These are phyloP conservation scores for Dorcus parallelipipedus DNA, from an alignment of 2,888 invertebrate genomes.

Conservation along the genomic window DNA sequence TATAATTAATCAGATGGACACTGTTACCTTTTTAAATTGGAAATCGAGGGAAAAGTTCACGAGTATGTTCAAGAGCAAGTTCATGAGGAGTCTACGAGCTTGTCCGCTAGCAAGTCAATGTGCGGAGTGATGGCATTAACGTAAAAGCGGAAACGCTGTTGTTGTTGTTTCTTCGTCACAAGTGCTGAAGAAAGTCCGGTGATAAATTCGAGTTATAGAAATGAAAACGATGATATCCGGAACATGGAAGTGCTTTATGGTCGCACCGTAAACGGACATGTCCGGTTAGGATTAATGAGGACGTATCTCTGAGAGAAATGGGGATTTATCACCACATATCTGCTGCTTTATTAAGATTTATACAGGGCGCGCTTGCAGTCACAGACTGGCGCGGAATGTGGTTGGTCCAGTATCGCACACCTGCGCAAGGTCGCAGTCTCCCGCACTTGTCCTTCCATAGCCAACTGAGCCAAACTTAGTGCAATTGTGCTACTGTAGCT, in stretches of 20 bases:
- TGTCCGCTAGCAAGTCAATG: neutral
- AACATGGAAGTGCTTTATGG: slow-evolving; percentile 52
- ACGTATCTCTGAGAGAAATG: slow-evolving; percentile 51
- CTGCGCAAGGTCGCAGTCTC: slow-evolving; percentile 31
- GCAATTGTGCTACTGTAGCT: too few species aligned
- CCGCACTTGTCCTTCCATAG: slow-evolving; percentile 19
- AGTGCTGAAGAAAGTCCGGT: slow-evolving; percentile 13
- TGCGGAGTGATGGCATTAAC: neutral
- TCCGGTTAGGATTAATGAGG: slow-evolving; percentile 48
- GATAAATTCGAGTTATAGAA: slow-evolving; percentile 36
- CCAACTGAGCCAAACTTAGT: neutral
- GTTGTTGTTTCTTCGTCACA: neutral
- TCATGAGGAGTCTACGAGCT: too few species aligned
- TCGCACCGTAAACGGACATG: slow-evolving; percentile 18
- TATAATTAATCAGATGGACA: too few species aligned
- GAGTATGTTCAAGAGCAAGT: too few species aligned
- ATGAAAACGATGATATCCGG: slow-evolving; percentile 47
- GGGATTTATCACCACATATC: slow-evolving; percentile 52
- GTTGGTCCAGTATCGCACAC: slow-evolving; percentile 34
- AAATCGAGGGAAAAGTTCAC: too few species aligned
- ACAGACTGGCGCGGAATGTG: slow-evolving; percentile 31
- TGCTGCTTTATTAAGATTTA: slow-evolving; percentile 52
- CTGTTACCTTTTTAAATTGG: too few species aligned
- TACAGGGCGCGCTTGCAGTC: slow-evolving; percentile 39
- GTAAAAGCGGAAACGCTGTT: neutral